Evolutionary conservation across 1,140 invertebrate genomes (phyloP).

Genomic region (Catajapyx aquilonaris): DNA sequence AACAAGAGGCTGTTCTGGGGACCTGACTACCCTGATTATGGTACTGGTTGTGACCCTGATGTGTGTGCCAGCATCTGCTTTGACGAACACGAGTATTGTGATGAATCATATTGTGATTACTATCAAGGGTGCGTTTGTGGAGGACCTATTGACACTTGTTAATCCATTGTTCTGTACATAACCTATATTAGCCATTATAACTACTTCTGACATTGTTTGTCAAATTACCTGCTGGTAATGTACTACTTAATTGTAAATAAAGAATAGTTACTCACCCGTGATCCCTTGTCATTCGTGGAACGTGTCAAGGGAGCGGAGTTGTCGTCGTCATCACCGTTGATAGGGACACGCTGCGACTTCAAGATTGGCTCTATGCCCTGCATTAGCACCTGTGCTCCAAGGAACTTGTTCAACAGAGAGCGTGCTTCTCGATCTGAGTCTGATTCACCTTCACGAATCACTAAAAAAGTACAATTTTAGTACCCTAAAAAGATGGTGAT

Average conservation of each 20-base stretch:
- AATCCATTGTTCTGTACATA: too few relatives aligned
- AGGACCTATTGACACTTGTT: neutral
- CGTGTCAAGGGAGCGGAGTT: too few relatives aligned
- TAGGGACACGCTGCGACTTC: too few relatives aligned
- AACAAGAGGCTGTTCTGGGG: too few relatives aligned
- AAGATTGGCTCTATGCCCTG: constrained; percentile 36
- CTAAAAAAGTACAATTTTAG: neutral
- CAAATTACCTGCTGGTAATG: too few relatives aligned
- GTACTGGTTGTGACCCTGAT: neutral
- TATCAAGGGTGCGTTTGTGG: neutral
- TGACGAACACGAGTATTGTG: neutral
- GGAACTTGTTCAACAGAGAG: constrained; percentile 51
- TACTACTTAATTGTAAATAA: too few relatives aligned
- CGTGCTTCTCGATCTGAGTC: constrained; percentile 42
- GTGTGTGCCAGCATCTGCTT: neutral
- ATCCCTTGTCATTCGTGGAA: too few relatives aligned
- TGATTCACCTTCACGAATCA: constrained; percentile 31
- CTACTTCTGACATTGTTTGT: too few relatives aligned
- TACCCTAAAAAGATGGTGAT: too few relatives aligned
- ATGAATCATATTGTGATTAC: neutral
- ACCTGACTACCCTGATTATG: neutral
- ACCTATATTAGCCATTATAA: too few relatives aligned
- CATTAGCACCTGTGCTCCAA: constrained; percentile 51
- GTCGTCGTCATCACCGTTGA: too few relatives aligned
- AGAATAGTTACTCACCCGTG: too few relatives aligned